phyloP scores from a whole-genome alignment of 1,140 invertebrate genomes.

The Muscidifurax raptorellus region DNA sequence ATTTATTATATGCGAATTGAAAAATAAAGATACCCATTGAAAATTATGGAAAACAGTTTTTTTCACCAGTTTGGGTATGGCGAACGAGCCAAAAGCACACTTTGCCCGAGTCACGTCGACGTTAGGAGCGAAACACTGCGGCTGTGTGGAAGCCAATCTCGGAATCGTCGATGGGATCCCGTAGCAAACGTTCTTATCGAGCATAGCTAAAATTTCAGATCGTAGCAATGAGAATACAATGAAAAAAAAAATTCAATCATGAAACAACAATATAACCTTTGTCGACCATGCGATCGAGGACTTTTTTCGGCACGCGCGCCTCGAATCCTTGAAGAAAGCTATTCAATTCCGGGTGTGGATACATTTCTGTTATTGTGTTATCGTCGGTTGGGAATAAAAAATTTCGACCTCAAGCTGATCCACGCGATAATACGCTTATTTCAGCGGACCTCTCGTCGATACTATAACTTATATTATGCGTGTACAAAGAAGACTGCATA shows the following conservation, averaged over 20 bases:
- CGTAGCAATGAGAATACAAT: background rate
- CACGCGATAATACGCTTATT: background rate
- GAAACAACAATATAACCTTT: constrained; percentile 40
- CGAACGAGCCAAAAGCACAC: constrained; percentile 55
- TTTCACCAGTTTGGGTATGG: constrained; percentile 60
- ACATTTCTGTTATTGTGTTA: constrained; percentile 27
- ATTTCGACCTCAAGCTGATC: background rate
- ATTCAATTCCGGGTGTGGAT: constrained; percentile 43
- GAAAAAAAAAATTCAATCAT: background rate
- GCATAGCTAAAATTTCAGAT: background rate
- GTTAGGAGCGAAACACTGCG: constrained; percentile 55
- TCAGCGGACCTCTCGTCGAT: no score
- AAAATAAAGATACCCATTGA: no score
- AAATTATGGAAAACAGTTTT: no score
- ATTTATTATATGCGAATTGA: background rate
- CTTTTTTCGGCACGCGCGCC: constrained; percentile 22
- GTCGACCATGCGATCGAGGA: constrained; percentile 42
- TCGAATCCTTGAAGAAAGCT: constrained; percentile 33
- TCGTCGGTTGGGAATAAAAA: background rate
- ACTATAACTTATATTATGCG: no score
- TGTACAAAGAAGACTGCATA: no score
- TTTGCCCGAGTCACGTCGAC: constrained; percentile 55
- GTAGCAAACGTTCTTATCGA: background rate
- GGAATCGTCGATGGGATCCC: background rate
- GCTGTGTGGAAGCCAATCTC: constrained; percentile 50